Evolutionary conservation across 2,113 vertebrate species (phyloP).

Genomic region (Gavialis gangeticus): DNA sequence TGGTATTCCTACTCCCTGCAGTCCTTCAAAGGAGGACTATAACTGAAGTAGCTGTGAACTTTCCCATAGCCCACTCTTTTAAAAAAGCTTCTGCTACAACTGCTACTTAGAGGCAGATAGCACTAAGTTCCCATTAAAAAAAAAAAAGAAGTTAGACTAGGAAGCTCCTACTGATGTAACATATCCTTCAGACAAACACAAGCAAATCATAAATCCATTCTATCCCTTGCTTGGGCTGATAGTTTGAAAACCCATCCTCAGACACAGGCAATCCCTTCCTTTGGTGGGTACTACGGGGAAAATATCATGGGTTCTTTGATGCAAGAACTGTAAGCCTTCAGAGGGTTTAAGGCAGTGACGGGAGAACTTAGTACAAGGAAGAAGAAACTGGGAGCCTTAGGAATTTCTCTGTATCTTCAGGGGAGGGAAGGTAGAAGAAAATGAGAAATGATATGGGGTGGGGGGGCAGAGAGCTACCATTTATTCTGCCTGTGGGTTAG

Average conservation of each 20-base stretch:
- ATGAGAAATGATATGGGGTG: background rate
- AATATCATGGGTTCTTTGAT: slow-evolving; percentile 14
- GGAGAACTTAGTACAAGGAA: background rate
- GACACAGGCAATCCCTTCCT: background rate
- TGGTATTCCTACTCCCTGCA: rapidly evolving
- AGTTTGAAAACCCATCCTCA: background rate
- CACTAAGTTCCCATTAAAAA: background rate
- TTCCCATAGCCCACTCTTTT: background rate
- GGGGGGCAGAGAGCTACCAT: slow-evolving; percentile 45
- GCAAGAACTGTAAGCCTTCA: background rate
- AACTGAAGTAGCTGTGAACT: background rate
- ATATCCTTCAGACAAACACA: background rate
- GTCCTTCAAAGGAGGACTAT: background rate
- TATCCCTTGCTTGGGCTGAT: background rate
- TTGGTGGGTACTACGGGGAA: background rate
- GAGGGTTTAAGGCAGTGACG: background rate
- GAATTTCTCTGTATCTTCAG: background rate
- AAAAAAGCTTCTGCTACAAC: rapidly evolving
- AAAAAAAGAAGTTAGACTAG: background rate
- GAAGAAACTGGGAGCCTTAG: background rate
- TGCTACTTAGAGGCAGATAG: background rate
- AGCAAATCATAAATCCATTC: background rate
- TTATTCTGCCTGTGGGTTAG: slow-evolving; percentile 34
- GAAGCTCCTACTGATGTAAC: background rate
- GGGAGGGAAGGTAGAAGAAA: background rate